Evolutionary conservation across 2,797 vertebrate genomes (phyloP).

Genomic region (Aeoliscus strigatus): DNA sequence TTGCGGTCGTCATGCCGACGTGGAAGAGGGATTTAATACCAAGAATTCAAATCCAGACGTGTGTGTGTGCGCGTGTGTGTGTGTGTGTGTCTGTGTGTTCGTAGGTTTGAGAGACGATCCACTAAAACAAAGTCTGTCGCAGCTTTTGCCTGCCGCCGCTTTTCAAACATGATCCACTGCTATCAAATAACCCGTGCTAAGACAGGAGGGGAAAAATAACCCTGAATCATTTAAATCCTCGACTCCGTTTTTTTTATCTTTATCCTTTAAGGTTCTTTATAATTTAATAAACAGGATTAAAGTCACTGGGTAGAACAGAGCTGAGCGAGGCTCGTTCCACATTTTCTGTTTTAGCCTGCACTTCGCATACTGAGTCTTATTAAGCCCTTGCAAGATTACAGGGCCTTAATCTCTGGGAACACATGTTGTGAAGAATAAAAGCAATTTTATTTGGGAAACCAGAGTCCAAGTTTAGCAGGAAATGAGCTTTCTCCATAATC

Average conservation of each 20-base stretch:
- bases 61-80: no score
- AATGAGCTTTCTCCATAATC: constrained; percentile 81
- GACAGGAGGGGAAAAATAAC: constrained; percentile 63
- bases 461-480: constrained; percentile 79
- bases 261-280: constrained; percentile 87
- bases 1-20: no score
- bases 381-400: constrained; percentile 80
- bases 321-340: constrained; percentile 66
- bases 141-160: constrained; percentile 61
- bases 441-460: constrained; percentile 87
- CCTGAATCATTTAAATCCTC: constrained; percentile 77
- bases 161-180: constrained; percentile 72
- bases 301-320: constrained; percentile 68
- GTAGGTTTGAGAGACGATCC: no score
- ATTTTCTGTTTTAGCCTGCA: constrained; percentile 72
- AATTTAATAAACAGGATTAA: constrained; percentile 87
- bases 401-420: constrained; percentile 84
- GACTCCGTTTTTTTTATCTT: constrained; percentile 81
- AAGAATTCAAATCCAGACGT: no score
- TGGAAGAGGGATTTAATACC: no score
- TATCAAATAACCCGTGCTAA: constrained; percentile 74
- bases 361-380: constrained; percentile 70
- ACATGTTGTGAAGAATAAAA: constrained; percentile 90
- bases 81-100: no score
- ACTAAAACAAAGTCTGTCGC: constrained; percentile 66